Conservation (phyloP, 2,113 vertebrate species). For the Zapornia atra region DNA sequence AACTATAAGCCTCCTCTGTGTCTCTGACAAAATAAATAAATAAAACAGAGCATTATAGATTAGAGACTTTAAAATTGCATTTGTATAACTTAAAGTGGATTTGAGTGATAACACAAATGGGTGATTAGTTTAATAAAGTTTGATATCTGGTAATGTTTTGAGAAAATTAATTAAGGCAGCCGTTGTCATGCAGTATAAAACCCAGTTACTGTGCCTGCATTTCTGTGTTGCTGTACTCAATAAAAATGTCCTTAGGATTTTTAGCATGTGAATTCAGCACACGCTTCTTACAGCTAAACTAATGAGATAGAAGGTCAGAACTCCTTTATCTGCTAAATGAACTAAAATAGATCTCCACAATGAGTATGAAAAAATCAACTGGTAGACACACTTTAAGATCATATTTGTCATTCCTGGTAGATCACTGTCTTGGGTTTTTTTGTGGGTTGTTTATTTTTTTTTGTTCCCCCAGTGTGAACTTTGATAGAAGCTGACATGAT, state of each 20-base stretch:
- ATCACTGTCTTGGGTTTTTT: background rate
- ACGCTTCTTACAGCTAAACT: background rate
- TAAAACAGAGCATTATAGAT: background rate
- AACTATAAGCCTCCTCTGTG: background rate
- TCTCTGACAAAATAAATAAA: background rate
- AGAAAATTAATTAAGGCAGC: background rate
- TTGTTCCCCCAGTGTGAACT: background rate
- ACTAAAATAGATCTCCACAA: background rate
- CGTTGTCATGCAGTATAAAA: background rate
- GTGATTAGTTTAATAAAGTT: slow-evolving; percentile 17
- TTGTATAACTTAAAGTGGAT: background rate
- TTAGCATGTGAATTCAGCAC: background rate
- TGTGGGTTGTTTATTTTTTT: background rate
- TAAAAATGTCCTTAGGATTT: background rate
- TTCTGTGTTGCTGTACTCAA: background rate
- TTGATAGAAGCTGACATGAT: background rate
- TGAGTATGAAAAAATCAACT: background rate
- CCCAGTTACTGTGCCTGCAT: background rate
- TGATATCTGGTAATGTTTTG: background rate
- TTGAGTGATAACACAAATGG: background rate
- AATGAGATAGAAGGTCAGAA: background rate
- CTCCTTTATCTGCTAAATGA: background rate
- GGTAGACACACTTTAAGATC: background rate
- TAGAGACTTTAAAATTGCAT: background rate
- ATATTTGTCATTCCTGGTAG: background rate